These are phyloP conservation scores for Leuciscus idus DNA, from an alignment of 2,113 vertebrate species.

Conservation along the genomic window DNA sequence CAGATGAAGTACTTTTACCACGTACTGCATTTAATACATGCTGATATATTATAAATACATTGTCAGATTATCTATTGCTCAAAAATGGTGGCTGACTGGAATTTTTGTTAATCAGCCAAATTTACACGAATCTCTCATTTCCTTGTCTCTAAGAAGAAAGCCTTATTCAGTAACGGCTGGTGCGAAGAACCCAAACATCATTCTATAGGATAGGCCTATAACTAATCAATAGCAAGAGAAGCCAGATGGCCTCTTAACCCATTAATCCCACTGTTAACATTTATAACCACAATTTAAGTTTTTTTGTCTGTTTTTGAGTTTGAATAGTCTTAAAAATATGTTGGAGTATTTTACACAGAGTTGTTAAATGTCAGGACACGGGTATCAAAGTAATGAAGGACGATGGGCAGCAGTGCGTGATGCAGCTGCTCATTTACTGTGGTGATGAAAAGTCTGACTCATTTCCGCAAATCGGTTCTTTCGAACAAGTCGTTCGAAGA, in stretches of 20 bases:
- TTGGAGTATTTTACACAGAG: not conserved
- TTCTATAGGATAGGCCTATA: not conserved
- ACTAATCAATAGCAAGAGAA: not conserved
- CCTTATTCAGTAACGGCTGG: not conserved
- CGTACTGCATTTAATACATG: not conserved
- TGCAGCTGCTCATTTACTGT: not conserved
- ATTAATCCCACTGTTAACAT: not conserved
- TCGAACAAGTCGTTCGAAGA: not conserved
- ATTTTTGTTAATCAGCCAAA: not conserved
- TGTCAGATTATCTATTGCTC: not conserved
- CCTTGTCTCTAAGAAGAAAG: too few relatives aligned
- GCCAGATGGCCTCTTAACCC: not conserved
- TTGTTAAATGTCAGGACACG: not conserved
- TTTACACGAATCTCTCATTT: not conserved
- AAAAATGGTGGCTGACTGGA: not conserved
- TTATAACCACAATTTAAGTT: not conserved
- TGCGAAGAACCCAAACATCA: not conserved
- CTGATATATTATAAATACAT: not conserved
- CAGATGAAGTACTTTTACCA: too few relatives aligned
- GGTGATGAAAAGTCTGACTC: not conserved
- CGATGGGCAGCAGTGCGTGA: not conserved
- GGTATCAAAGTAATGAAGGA: not conserved
- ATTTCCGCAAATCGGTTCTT: conserved; percentile 3
- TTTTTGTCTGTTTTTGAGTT: not conserved
- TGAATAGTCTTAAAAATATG: not conserved